Evolutionary conservation across 2,888 invertebrate genomes (phyloP), one percentile per base, ranked within the genome.

Genomic region (Neoascia interrupta): DNA sequence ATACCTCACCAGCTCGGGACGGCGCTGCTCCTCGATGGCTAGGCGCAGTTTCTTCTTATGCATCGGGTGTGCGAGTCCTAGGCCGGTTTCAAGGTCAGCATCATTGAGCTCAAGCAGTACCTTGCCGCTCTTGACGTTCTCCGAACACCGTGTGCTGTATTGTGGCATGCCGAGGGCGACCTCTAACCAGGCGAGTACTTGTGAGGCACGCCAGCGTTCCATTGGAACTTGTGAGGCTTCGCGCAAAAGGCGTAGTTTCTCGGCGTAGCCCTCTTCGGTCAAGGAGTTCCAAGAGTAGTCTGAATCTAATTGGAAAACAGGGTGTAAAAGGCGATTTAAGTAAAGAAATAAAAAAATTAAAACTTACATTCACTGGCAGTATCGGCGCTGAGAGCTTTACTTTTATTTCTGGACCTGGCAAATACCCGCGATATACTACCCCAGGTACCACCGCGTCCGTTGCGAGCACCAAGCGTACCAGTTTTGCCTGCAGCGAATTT

Each of bases 61-160:
- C 92, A 98, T 94, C 37, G 96, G 95, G 90, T 97, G 97, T 61
- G 93, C 91, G 83, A 98, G 93, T n/a, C 96, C 96, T 68, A 98
- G 90, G 3, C 97, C 97, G 58, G 94, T 94, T 89, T 97, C 97
- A 87, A 98, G 89, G 87, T 98, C 98, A 56, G 94, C 92, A 87
- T 98, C 97, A 86, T 94, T 95, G 85, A 98, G 90, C 90, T 97
- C 97, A 84, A 97, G 92, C 85, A 98, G 91, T 84, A 97, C 97
- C 93, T 97, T 97, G 84, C 97, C 97, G 87, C 97, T 97, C 88
- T 97, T 97, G 81, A 98, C 95, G 88, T 97, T 97, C 86, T 97
- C 96, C 15, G 96, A 95, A 84, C 97, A 96, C 43, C 95, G 91
- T 16, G 94, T 92, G 1, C 96, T 96, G 84, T 97, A 97, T 85